Conservation (phyloP, 2,113 vertebrate species). For the Muntiacus muntjak region DNA sequence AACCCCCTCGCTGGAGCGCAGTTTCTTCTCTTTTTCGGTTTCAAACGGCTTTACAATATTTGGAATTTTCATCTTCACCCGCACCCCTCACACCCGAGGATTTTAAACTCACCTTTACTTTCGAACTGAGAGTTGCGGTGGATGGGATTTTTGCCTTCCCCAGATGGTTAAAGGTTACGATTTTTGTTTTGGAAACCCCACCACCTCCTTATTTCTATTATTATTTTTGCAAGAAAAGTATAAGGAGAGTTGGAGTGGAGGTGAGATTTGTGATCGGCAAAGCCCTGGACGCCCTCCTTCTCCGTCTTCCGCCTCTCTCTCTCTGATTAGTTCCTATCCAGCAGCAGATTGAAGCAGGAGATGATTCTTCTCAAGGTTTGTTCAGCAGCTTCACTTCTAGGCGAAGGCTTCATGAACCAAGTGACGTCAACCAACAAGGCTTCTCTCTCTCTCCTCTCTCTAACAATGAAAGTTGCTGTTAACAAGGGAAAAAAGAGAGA, state of each 20-base stretch:
- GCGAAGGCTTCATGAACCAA: conserved; percentile 84
- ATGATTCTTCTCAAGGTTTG: conserved; percentile 90
- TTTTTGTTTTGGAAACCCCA: conserved; percentile 53
- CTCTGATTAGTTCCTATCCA: conserved; percentile 84
- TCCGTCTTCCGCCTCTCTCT: conserved; percentile 69
- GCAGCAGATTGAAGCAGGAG: conserved; percentile 91
- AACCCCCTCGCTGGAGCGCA: neutral
- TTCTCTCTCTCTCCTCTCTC: conserved; percentile 79
- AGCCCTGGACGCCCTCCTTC: conserved; percentile 53
- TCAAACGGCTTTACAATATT: neutral
- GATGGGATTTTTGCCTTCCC: conserved; percentile 52
- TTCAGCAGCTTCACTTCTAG: conserved; percentile 94
- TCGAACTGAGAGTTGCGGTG: conserved; percentile 67
- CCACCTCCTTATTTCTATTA: conserved; percentile 64
- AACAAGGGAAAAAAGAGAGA: conserved; percentile 68
- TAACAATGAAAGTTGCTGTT: conserved; percentile 89
- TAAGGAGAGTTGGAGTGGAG: conserved; percentile 71
- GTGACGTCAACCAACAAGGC: conserved; percentile 92
- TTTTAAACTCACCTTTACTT: conserved; percentile 76
- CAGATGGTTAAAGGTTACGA: conserved; percentile 61
- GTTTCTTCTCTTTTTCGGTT: conserved; percentile 26
- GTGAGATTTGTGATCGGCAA: conserved; percentile 61
- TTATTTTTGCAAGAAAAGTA: conserved; percentile 66
- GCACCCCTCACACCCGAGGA: conserved; percentile 31
- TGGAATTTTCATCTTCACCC: conserved; percentile 33